These are phyloP conservation scores for Protonibea diacanthus DNA, from an alignment of 2,797 vertebrate species.

Conservation along the genomic window DNA sequence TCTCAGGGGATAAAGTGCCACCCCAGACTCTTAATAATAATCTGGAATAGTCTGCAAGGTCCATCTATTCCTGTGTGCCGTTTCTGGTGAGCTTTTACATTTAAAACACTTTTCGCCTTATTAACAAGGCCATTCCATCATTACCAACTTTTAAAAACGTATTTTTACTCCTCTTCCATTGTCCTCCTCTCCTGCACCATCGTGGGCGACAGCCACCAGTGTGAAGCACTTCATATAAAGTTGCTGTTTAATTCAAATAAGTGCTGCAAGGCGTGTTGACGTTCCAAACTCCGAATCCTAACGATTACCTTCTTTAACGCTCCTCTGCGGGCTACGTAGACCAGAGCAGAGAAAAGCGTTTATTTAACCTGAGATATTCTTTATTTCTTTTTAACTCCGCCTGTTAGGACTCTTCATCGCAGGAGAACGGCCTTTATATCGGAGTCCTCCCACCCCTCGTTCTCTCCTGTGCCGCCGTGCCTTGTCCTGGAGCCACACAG, in stretches of 20 bases:
- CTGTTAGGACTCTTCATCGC: not conserved
- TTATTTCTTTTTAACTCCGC: not conserved
- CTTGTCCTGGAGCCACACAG: slow-evolving; percentile 67
- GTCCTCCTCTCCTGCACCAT: not conserved
- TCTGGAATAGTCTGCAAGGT: slow-evolving; percentile 5
- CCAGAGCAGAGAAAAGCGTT: not conserved
- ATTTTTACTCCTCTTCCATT: not conserved
- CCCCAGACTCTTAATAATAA: slow-evolving; percentile 16
- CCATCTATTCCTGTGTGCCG: not conserved
- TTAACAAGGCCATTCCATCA: not conserved
- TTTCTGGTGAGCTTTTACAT: not conserved
- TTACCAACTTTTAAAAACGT: slow-evolving; percentile 19
- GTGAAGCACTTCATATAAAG: slow-evolving; percentile 41
- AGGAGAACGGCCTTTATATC: not conserved
- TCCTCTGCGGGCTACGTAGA: slow-evolving; percentile 11
- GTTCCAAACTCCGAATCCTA: slow-evolving; percentile 37
- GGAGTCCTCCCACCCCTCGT: not conserved
- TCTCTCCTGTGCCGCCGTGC: slow-evolving; percentile 6
- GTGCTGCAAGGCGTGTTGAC: slow-evolving; percentile 54
- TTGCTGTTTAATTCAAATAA: slow-evolving; percentile 65
- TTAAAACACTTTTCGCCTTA: not conserved
- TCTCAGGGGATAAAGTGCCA: slow-evolving; percentile 36
- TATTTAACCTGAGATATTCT: not conserved
- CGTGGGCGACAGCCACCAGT: slow-evolving; percentile 14
- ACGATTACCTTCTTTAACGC: slow-evolving; percentile 20